phyloP scores from a whole-genome alignment of 1,140 invertebrate genomes.

The Eufriesea mexicana region DNA sequence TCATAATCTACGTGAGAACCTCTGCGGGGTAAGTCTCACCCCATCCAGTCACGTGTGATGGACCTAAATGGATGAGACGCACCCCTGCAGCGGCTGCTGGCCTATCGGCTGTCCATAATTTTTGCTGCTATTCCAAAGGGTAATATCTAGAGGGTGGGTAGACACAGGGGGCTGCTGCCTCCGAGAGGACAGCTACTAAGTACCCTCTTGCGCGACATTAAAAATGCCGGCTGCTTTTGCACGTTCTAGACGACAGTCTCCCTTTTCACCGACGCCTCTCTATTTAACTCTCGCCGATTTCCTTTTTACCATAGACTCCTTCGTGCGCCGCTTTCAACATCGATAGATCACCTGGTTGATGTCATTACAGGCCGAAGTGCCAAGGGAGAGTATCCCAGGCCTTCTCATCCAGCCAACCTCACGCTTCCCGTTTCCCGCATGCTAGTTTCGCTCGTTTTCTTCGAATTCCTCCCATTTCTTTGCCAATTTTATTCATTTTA shows the following conservation, averaged over 20 bases:
- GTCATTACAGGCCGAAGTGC: slow-evolving; percentile 22
- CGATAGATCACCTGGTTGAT: slow-evolving; percentile 17
- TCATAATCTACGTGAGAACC: slow-evolving; percentile 81
- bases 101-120: slow-evolving; percentile 77
- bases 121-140: slow-evolving; percentile 76
- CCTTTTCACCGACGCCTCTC: slow-evolving; percentile 8
- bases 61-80: slow-evolving; percentile 83
- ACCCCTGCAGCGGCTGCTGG: slow-evolving; percentile 73
- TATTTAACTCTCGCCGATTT: slow-evolving; percentile 27
- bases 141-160: slow-evolving; percentile 69
- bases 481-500: background rate
- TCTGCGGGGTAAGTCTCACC: slow-evolving; percentile 80
- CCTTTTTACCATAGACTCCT: slow-evolving; percentile 30
- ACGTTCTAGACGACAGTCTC: slow-evolving; percentile 58
- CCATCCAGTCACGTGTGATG: slow-evolving; percentile 83
- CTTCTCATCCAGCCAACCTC: background rate
- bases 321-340: slow-evolving; percentile 6
- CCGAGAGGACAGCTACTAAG: slow-evolving; percentile 64
- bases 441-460: background rate
- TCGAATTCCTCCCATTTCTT: background rate
- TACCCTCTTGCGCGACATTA: slow-evolving; percentile 67
- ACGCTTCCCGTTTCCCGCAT: background rate
- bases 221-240: slow-evolving; percentile 65
- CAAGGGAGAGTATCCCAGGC: background rate
- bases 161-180: slow-evolving; percentile 34